Evolutionary conservation across 2,888 invertebrate genomes (phyloP).

Genomic region (Heliconius aoede): DNA sequence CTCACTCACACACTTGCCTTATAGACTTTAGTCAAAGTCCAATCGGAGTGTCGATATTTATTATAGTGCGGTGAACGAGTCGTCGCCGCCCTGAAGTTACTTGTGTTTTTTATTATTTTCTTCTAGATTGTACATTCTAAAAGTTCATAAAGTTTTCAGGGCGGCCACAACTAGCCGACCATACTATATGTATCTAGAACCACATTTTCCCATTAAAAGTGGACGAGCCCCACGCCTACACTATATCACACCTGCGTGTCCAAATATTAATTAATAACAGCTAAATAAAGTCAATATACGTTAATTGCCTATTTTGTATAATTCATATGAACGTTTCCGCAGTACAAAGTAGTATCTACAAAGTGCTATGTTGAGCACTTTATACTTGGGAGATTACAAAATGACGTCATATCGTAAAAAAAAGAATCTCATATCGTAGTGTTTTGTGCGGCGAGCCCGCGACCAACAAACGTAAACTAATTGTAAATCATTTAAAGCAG

Average conservation of each 20-base stretch:
- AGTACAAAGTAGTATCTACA: background rate
- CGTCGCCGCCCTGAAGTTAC: too few species aligned
- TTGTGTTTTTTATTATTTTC: too few species aligned
- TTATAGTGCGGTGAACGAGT: background rate
- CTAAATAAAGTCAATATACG: constrained; percentile 27
- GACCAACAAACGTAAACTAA: constrained; percentile 28
- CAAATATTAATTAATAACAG: constrained; percentile 10
- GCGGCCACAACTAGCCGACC: background rate
- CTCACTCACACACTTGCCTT: constrained; percentile 24
- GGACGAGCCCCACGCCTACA: background rate
- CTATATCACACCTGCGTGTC: constrained; percentile 10
- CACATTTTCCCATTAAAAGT: background rate
- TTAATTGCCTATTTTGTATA: constrained; percentile 18
- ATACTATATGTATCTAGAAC: background rate
- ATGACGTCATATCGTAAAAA: background rate
- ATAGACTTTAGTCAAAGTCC: constrained; percentile 34
- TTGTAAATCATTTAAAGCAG: constrained; percentile 36
- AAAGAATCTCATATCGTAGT: constrained; percentile 65
- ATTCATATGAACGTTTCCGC: background rate
- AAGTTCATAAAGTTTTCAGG: too few species aligned
- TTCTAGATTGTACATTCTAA: too few species aligned
- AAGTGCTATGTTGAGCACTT: constrained; percentile 1
- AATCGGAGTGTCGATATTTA: constrained; percentile 31
- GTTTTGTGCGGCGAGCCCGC: constrained; percentile 65
- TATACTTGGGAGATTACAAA: background rate